phyloP scores from a whole-genome alignment of 2,797 vertebrate species.

The Alca torda region DNA sequence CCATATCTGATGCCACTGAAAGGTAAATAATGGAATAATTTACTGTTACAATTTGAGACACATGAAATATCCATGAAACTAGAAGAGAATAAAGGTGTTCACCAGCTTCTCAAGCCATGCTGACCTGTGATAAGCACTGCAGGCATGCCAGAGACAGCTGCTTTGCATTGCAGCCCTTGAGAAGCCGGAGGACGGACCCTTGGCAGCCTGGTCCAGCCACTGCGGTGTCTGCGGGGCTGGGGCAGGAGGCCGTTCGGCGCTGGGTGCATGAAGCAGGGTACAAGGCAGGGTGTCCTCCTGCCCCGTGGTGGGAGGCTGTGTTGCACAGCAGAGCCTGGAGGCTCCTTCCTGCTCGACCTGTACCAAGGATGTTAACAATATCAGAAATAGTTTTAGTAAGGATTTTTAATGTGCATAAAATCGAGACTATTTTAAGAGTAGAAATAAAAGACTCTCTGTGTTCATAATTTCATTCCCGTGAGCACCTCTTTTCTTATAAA shows the following conservation, averaged over 20 bases:
- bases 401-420: background rate
- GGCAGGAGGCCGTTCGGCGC: background rate
- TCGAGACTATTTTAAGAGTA: background rate
- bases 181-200: background rate
- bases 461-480: background rate
- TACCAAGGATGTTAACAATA: no score
- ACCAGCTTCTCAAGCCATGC: background rate
- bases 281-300: rapidly evolving
- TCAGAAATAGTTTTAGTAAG: background rate
- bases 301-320: background rate
- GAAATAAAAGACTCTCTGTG: background rate
- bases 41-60: background rate
- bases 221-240: rapidly evolving
- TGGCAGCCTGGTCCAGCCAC: rapidly evolving
- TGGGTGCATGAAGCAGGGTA: background rate
- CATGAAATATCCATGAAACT: background rate
- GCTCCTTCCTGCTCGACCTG: background rate
- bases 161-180: background rate
- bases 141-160: background rate
- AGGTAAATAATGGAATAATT: background rate
- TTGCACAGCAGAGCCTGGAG: background rate
- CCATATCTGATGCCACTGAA: background rate
- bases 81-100: background rate
- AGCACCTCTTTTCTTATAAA: background rate
- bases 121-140: background rate